These are phyloP conservation scores for Brachionus rotundiformis DNA, from an alignment of 1,140 invertebrate species.

Conservation along the genomic window DNA sequence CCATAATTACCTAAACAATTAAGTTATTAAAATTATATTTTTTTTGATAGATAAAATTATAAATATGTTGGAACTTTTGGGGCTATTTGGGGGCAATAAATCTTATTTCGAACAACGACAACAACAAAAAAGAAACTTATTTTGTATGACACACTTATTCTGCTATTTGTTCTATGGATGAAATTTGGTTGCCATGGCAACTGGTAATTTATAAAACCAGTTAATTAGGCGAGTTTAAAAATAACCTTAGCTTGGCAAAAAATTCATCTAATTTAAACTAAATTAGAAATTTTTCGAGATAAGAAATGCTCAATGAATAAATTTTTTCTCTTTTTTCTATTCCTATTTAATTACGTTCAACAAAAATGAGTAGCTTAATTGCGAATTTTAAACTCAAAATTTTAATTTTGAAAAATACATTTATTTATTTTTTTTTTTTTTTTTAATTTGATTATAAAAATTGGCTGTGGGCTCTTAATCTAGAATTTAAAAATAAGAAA, in stretches of 20 bases:
- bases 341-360: background rate
- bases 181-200: slow-evolving; percentile 12
- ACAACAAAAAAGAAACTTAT: background rate
- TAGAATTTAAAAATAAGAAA: background rate
- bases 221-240: slow-evolving; percentile 16
- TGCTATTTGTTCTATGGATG: slow-evolving; percentile 6
- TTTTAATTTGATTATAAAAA: background rate
- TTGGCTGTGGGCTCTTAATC: background rate
- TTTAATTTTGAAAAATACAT: background rate
- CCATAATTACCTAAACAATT: too few species aligned
- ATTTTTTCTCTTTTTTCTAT: background rate
- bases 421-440: too few species aligned
- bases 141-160: background rate
- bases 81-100: background rate
- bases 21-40: too few species aligned
- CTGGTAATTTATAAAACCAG: background rate
- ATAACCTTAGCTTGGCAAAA: slow-evolving; percentile 5
- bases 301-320: background rate
- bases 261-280: background rate
- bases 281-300: background rate
- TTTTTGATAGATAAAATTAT: background rate
- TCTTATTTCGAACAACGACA: background rate
- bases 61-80: background rate
- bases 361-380: background rate
- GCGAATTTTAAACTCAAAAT: background rate